Percentiles rank a stretch among this genome's conserved stretches.
Evolutionary conservation across 2,113 vertebrate species (phyloP).

Genomic region (Leucopternis melanops): DNA sequence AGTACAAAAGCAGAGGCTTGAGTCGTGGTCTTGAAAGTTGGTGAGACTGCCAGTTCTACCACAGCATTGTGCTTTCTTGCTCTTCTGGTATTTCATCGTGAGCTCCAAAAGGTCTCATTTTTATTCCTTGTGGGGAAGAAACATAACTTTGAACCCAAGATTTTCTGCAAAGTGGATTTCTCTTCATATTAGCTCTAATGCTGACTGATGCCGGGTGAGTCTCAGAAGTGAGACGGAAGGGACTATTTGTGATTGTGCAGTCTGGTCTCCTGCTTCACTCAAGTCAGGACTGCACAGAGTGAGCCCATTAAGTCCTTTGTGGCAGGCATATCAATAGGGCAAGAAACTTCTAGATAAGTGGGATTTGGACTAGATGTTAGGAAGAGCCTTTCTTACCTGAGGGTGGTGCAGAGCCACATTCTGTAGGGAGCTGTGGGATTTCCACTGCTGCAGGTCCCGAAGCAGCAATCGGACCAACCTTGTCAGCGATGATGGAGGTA

Average conservation of each 20-base stretch:
- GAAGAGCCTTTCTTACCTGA: not conserved
- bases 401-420: not conserved
- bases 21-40: not conserved
- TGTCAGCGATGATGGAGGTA: not conserved
- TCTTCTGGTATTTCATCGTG: not conserved
- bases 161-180: not conserved
- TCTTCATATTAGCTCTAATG: not conserved
- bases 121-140: not conserved
- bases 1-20: not conserved
- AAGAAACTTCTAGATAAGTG: not conserved
- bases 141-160: not conserved
- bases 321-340: not conserved
- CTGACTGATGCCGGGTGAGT: fast-evolving
- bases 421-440: not conserved
- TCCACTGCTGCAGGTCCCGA: not conserved
- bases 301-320: not conserved
- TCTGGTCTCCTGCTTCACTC: not conserved
- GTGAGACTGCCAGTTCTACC: not conserved
- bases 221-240: not conserved
- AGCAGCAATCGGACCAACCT: not conserved
- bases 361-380: not conserved
- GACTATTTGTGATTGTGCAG: not conserved
- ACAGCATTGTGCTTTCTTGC: not conserved
- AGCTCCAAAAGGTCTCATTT: not conserved
- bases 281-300: not conserved